Evolutionary conservation across 1,140 invertebrate species (phyloP).

Genomic region (Zaprionus camerounensis): DNA sequence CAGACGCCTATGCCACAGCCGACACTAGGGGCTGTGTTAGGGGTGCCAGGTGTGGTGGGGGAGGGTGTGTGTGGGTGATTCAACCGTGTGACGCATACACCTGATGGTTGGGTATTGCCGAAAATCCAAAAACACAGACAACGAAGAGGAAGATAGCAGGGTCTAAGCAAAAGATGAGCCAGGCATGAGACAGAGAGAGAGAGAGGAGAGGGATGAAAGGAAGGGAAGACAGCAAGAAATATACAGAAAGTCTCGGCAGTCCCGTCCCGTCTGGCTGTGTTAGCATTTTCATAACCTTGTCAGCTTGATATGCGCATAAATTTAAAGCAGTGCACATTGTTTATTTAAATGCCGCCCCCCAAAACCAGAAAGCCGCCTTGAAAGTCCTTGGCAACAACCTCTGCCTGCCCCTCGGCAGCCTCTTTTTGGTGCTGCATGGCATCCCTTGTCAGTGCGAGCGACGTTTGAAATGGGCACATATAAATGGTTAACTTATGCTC

Average conservation of each 20-base stretch:
- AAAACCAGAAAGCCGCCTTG: constrained; percentile 3
- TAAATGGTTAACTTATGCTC: constrained; percentile 5
- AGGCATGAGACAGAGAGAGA: too few relatives aligned
- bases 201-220: background rate
- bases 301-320: constrained; percentile 81
- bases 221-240: background rate
- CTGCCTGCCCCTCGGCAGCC: background rate
- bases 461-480: background rate
- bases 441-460: constrained; percentile 1
- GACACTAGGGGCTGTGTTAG: background rate
- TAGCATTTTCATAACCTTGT: constrained; percentile 82
- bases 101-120: constrained; percentile 19
- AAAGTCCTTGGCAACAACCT: constrained; percentile 14
- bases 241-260: constrained; percentile 6
- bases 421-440: background rate
- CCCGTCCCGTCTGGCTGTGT: constrained; percentile 50
- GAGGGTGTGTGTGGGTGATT: constrained; percentile 9
- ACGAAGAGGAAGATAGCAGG: background rate
- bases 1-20: constrained; percentile 30
- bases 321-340: constrained; percentile 79
- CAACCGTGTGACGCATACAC: constrained; percentile 28
- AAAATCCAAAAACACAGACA: constrained; percentile 6
- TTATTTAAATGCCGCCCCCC: constrained; percentile 76
- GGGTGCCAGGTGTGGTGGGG: background rate
- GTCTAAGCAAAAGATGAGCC: constrained; percentile 4